These are phyloP conservation scores for Urophycis tenuis DNA, from an alignment of 2,797 vertebrate genomes.

Conservation along the genomic window DNA sequence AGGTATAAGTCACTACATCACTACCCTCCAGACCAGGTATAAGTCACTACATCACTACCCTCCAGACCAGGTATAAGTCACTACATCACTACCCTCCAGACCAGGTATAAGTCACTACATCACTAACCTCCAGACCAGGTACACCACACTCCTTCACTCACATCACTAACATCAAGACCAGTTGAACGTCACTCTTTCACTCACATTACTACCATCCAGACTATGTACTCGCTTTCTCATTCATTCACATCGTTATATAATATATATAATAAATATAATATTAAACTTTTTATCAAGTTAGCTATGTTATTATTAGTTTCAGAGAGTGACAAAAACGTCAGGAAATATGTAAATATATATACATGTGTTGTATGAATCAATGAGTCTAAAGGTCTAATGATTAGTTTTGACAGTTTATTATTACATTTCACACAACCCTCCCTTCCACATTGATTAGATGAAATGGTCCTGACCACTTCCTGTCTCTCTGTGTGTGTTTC, in stretches of 20 bases:
- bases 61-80: too few species aligned
- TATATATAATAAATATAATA: too few species aligned
- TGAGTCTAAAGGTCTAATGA: not conserved
- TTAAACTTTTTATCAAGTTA: not conserved
- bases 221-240: not conserved
- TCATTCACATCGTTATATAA: not conserved
- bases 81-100: too few species aligned
- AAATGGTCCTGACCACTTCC: not conserved
- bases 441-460: not conserved
- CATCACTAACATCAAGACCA: too few species aligned
- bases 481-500: not conserved
- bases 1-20: too few species aligned
- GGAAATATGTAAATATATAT: not conserved
- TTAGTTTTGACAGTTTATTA: not conserved
- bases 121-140: too few species aligned
- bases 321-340: too few species aligned
- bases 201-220: not conserved
- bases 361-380: not conserved
- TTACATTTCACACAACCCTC: not conserved
- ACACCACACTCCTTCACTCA: too few species aligned
- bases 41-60: too few species aligned
- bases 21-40: too few species aligned
- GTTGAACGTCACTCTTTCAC: too few species aligned
- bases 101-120: too few species aligned
- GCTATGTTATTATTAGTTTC: not conserved